These are phyloP conservation scores for Calcarius lapponicus DNA, from an alignment of 2,797 vertebrate species.

Conservation along the genomic window DNA sequence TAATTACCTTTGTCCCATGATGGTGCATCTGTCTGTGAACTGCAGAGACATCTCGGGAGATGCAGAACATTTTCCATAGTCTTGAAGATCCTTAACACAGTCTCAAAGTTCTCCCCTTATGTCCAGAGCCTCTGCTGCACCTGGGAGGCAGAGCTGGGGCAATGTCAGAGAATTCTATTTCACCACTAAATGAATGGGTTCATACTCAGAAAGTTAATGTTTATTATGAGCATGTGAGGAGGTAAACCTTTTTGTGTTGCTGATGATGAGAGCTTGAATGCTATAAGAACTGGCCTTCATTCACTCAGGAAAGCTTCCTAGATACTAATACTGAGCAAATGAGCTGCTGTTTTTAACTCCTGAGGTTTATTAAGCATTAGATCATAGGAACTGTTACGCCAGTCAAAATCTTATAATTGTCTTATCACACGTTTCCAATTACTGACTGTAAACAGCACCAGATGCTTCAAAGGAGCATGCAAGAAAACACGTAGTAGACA, in stretches of 20 bases:
- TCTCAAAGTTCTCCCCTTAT: background rate
- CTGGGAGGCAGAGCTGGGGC: background rate
- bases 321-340: background rate
- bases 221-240: background rate
- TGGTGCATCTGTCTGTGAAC: background rate
- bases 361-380: background rate
- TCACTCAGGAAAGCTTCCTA: background rate
- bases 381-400: background rate
- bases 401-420: background rate
- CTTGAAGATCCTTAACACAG: background rate
- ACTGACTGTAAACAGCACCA: background rate
- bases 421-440: background rate
- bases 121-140: background rate
- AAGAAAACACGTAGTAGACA: background rate
- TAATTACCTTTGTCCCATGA: rapidly evolving
- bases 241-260: background rate
- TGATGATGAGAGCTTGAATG: background rate
- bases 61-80: background rate
- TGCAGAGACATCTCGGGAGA: background rate
- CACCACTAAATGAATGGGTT: background rate
- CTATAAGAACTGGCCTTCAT: background rate
- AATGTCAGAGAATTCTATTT: background rate
- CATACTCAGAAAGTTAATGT: background rate
- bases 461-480: background rate
- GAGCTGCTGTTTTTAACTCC: background rate